A percentile compares a stretch with the other conserved stretches of the same genome.
phyloP scores from a whole-genome alignment of 2,888 invertebrate genomes.

The Reticulitermes lucifugus region DNA sequence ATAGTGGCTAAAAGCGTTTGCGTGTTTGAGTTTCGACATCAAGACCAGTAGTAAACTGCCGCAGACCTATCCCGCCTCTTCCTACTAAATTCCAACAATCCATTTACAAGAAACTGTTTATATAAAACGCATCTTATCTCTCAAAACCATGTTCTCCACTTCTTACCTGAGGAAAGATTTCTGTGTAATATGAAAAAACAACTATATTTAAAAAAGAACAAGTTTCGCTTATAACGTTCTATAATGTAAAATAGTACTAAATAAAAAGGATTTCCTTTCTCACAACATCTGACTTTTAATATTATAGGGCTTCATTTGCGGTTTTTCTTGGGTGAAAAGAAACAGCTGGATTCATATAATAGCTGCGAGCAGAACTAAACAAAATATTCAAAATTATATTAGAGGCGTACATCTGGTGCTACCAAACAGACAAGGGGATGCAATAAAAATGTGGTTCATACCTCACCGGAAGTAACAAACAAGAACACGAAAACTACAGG shows the following conservation, averaged over 20 bases:
- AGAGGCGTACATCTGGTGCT: neutral
- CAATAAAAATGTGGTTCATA: conserved; percentile 18
- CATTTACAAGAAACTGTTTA: neutral
- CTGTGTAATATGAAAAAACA: neutral
- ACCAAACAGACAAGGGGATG: neutral
- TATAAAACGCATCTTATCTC: neutral
- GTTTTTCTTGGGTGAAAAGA: neutral
- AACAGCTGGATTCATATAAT: conserved; percentile 2
- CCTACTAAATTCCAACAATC: neutral
- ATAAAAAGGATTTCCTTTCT: neutral
- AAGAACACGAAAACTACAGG: conserved; percentile 2
- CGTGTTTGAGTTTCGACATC: too few species aligned
- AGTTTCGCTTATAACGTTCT: neutral
- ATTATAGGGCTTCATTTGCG: neutral
- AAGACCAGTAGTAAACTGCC: neutral
- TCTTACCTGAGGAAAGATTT: neutral
- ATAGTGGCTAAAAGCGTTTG: neutral
- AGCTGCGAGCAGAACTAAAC: conserved; percentile 3
- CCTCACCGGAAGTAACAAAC: conserved; percentile 17
- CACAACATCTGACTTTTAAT: neutral
- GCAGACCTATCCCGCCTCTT: neutral
- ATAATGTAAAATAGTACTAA: neutral
- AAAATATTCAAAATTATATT: conserved; percentile 3
- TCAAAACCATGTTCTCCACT: neutral
- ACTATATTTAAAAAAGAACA: neutral